These are phyloP conservation scores for Timema cristinae DNA, from an alignment of 2,888 invertebrate genomes.

Conservation along the genomic window DNA sequence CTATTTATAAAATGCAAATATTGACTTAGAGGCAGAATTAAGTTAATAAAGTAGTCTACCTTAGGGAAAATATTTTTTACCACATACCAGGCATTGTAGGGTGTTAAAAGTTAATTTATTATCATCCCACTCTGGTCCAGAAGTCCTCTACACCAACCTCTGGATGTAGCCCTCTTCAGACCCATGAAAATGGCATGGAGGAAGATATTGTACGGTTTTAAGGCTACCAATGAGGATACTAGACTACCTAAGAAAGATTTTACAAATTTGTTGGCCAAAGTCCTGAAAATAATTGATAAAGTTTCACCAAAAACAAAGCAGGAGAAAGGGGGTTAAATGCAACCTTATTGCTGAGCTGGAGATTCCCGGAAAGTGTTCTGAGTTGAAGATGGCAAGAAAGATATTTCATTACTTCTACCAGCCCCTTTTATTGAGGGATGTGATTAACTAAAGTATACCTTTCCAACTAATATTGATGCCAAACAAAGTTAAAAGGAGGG, in stretches of 20 bases:
- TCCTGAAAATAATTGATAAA: background rate
- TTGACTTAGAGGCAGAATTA: too few species aligned
- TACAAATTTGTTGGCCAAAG: background rate
- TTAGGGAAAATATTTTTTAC: conserved; percentile 27
- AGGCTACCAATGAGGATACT: background rate
- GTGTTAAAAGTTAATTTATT: conserved; percentile 37
- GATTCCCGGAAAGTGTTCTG: background rate
- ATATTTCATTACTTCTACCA: background rate
- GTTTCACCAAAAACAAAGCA: background rate
- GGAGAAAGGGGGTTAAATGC: background rate
- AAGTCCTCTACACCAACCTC: conserved; percentile 31
- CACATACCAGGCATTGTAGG: conserved; percentile 29
- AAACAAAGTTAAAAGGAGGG: background rate
- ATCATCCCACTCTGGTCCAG: conserved; percentile 33
- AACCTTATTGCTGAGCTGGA: background rate
- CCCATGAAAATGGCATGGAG: conserved; percentile 4
- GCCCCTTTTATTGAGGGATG: conserved; percentile 5
- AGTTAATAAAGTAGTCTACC: too few species aligned
- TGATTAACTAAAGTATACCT: background rate
- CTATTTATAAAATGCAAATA: too few species aligned
- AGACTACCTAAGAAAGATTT: conserved; percentile 1
- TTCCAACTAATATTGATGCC: background rate
- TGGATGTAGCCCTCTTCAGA: conserved; percentile 1
- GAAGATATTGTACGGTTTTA: background rate
- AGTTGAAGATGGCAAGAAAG: background rate